Evolutionary conservation across 2,888 invertebrate genomes (phyloP).

Genomic region (Hypselothyrea guttata): DNA sequence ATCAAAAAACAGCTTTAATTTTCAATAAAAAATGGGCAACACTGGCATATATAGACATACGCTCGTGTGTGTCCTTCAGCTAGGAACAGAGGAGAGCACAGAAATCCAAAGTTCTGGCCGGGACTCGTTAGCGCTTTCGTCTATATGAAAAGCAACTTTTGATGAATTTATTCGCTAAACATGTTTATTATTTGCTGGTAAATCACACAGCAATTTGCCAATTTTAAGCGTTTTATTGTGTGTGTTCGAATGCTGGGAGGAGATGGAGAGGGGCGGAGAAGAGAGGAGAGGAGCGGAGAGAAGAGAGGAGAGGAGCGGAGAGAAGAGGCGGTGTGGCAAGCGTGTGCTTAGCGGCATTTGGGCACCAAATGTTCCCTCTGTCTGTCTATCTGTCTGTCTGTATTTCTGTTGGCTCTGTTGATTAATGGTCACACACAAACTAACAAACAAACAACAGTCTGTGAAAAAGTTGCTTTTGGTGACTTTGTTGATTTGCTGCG

Average conservation of each 20-base stretch:
- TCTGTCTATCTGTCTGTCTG: constrained; percentile 20
- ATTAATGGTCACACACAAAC: constrained; percentile 67
- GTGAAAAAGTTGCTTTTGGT: constrained; percentile 28
- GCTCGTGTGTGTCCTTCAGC: constrained; percentile 12
- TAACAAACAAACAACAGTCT: constrained; percentile 55
- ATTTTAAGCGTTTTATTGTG: constrained; percentile 58
- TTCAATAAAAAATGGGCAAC: no score
- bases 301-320: no score
- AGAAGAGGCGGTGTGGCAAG: constrained; percentile 8
- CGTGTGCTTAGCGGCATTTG: constrained; percentile 40
- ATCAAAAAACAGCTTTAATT: no score
- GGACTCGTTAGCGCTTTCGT: constrained; percentile 64
- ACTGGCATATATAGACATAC: no score
- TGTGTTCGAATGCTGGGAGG: no score
- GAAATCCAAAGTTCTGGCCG: background rate
- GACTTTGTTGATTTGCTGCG: background rate
- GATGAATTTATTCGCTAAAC: constrained; percentile 78
- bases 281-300: no score
- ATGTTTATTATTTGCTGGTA: constrained; percentile 79
- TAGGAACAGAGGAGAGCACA: background rate
- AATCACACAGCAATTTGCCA: constrained; percentile 79
- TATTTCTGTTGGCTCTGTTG: constrained; percentile 54
- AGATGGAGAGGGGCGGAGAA: no score
- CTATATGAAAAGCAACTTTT: constrained; percentile 69
- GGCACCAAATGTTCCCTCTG: constrained; percentile 11